phyloP scores from a whole-genome alignment of 2,888 invertebrate genomes.

The Hirtodrosophila alboralis region DNA sequence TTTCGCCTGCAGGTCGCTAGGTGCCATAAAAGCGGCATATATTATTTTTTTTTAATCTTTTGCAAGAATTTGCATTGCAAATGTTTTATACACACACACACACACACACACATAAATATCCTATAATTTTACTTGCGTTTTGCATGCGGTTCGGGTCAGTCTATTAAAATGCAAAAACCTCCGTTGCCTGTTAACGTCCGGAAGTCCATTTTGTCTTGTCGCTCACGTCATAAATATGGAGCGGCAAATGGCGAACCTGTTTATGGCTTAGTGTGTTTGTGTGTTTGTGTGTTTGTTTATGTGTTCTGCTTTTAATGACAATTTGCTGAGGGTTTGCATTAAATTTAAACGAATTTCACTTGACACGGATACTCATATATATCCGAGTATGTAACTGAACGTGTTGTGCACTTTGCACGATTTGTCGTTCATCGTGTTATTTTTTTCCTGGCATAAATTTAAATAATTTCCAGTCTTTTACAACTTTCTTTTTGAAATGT shows the following conservation, averaged over 20 bases:
- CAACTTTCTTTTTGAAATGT: slow-evolving; percentile 37
- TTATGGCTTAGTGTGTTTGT: slow-evolving; percentile 54
- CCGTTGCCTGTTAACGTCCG: slow-evolving; percentile 35
- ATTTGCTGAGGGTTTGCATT: slow-evolving; percentile 75
- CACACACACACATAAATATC: slow-evolving; percentile 18
- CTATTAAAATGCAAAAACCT: slow-evolving; percentile 76
- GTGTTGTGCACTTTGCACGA: slow-evolving; percentile 28
- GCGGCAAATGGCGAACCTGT: slow-evolving; percentile 69
- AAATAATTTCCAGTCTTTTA: slow-evolving; percentile 68
- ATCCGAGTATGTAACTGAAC: not conserved
- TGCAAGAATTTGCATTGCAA: slow-evolving; percentile 75
- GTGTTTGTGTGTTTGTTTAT: slow-evolving; percentile 39
- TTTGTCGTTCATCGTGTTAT: slow-evolving; percentile 17
- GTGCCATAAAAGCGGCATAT: slow-evolving; percentile 79
- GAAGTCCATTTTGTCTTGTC: slow-evolving; percentile 81
- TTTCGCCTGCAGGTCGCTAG: slow-evolving; percentile 45
- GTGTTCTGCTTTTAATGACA: slow-evolving; percentile 73
- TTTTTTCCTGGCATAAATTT: slow-evolving; percentile 66
- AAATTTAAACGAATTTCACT: slow-evolving; percentile 70
- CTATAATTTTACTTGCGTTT: slow-evolving; percentile 66
- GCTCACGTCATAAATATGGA: slow-evolving; percentile 78
- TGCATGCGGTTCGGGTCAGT: slow-evolving; percentile 78
- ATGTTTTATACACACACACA: slow-evolving; percentile 41
- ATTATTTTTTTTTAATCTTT: slow-evolving; percentile 76
- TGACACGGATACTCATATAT: slow-evolving; percentile 57